These are phyloP conservation scores for Drosophila prosaltans DNA, from an alignment of 1,140 invertebrate genomes.

Conservation along the genomic window DNA sequence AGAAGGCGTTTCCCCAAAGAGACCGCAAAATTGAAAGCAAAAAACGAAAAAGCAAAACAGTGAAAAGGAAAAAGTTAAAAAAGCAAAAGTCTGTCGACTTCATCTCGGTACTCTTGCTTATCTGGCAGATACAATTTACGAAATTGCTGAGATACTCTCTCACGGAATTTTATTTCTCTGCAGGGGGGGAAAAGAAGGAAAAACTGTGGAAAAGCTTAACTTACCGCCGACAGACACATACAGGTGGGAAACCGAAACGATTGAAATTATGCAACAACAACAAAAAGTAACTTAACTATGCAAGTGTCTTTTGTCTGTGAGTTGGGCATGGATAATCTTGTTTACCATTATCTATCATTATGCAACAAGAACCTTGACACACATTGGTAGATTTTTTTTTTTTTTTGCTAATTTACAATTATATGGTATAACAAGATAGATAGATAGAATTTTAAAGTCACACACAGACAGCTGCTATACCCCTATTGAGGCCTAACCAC, in stretches of 20 bases:
- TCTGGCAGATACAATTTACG: slow-evolving; percentile 75
- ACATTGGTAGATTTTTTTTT: background rate
- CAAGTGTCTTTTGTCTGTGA: slow-evolving; percentile 26
- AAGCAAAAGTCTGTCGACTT: slow-evolving; percentile 56
- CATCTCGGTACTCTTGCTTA: slow-evolving; percentile 36
- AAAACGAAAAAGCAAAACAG: slow-evolving; percentile 23
- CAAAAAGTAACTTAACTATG: background rate
- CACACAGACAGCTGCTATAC: background rate
- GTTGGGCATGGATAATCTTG: slow-evolving; percentile 14
- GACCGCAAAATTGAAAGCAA: slow-evolving; percentile 33
- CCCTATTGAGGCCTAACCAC: slow-evolving; percentile 24
- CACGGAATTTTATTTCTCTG: slow-evolving; percentile 44
- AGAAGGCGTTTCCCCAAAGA: slow-evolving; percentile 65
- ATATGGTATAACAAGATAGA: slow-evolving; percentile 5
- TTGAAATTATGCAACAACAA: slow-evolving; percentile 48
- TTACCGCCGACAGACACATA: background rate
- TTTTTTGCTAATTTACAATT: slow-evolving; percentile 24
- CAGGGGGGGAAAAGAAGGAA: slow-evolving; percentile 31
- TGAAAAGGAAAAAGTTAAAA: slow-evolving; percentile 39
- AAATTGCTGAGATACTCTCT: slow-evolving; percentile 76
- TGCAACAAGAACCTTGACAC: slow-evolving; percentile 42
- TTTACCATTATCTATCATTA: slow-evolving; percentile 22
- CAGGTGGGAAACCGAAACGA: slow-evolving; percentile 31
- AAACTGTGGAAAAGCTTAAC: slow-evolving; percentile 49
- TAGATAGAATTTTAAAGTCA: slow-evolving; percentile 19